Percentiles rank a stretch among this genome's conserved stretches.
These are phyloP conservation scores for Leptarthrus brevirostris DNA, from an alignment of 2,888 invertebrate species.

Conservation along the genomic window DNA sequence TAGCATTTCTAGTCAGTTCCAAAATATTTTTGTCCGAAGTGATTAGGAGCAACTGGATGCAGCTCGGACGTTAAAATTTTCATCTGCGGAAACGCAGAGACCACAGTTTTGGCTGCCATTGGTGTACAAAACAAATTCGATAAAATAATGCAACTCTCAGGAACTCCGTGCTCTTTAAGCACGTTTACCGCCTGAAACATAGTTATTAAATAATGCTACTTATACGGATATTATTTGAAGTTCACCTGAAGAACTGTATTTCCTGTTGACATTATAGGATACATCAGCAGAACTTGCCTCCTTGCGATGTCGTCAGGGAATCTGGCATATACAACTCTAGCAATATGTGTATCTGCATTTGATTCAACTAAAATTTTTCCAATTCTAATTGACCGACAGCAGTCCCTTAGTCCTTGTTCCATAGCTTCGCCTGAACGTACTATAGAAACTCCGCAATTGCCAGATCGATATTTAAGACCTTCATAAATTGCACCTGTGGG, in stretches of 20 bases:
- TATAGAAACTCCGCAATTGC: conserved; percentile 98
- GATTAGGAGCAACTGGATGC: conserved; percentile 94
- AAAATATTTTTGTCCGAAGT: conserved; percentile 98
- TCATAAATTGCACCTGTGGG: conserved; percentile 89
- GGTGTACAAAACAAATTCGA: conserved; percentile 98
- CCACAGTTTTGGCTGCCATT: conserved; percentile 84
- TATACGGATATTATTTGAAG: not conserved
- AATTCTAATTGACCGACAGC: conserved; percentile 97
- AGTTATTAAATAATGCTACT: not conserved
- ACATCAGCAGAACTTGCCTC: conserved; percentile 93
- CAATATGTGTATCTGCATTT: conserved; percentile 95
- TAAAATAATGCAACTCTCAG: conserved; percentile 94
- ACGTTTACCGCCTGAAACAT: conserved; percentile 91
- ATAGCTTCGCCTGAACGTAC: conserved; percentile 95
- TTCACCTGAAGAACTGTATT: conserved; percentile 87
- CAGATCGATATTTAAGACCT: conserved; percentile 94
- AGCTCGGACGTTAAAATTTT: conserved; percentile 96
- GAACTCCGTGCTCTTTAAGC: conserved; percentile 91
- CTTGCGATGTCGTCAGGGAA: conserved; percentile 95
- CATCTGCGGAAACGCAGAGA: conserved; percentile 88
- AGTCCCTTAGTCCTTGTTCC: conserved; percentile 95
- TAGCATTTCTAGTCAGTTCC: conserved; percentile 87
- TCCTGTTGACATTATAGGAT: conserved; percentile 98
- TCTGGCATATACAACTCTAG: conserved; percentile 96
- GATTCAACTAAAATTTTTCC: conserved; percentile 98